A percentile compares a stretch with the other conserved stretches of the same genome.
Evolutionary conservation across 2,113 vertebrate genomes (phyloP).

Genomic region (Mirza zaza): DNA sequence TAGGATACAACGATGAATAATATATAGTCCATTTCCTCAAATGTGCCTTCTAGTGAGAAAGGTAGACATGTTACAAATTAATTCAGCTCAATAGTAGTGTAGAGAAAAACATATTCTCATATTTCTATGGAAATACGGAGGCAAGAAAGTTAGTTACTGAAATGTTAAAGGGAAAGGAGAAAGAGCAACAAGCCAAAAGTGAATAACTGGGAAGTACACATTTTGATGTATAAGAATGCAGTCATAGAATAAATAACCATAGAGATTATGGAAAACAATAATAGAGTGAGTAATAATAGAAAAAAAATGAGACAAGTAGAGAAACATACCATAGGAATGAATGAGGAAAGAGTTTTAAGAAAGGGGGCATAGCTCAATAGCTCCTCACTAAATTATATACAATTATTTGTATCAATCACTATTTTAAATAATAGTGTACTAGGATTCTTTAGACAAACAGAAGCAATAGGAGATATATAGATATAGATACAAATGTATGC

Average conservation of each 20-base stretch:
- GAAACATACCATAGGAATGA: not conserved
- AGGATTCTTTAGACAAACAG: not conserved
- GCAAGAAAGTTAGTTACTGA: not conserved
- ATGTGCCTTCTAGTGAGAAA: not conserved
- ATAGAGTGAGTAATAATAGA: not conserved
- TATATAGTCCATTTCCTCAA: not conserved
- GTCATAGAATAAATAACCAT: not conserved
- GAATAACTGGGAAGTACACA: not conserved
- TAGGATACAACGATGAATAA: not conserved
- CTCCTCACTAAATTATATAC: not conserved
- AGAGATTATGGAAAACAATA: not conserved
- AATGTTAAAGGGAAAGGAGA: not conserved
- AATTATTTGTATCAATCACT: not conserved
- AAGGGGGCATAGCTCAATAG: not conserved
- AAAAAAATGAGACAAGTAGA: not conserved
- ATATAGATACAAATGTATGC: accelerated
- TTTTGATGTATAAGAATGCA: not conserved
- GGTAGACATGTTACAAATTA: not conserved
- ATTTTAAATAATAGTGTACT: not conserved
- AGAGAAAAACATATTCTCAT: not conserved
- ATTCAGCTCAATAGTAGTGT: not conserved
- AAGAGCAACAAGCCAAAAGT: not conserved
- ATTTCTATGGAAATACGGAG: not conserved
- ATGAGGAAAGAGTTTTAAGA: not conserved
- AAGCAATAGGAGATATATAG: not conserved